phyloP scores from a whole-genome alignment of 2,113 vertebrate species.

The Ardeotis arabs region DNA sequence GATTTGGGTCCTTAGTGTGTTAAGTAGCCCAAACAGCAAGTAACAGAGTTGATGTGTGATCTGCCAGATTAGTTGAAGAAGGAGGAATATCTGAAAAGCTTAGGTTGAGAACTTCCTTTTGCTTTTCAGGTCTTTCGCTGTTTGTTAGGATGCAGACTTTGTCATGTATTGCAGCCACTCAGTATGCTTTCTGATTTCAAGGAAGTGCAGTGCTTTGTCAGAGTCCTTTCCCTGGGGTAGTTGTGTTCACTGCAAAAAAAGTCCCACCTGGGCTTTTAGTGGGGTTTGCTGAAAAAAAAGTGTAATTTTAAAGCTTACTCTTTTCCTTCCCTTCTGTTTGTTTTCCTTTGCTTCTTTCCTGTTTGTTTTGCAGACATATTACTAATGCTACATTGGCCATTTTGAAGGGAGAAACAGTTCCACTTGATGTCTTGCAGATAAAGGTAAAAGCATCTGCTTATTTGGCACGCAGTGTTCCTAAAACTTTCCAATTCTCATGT shows the following conservation, averaged over 20 bases:
- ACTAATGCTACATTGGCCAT: constrained; percentile 91
- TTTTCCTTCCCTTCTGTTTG: neutral
- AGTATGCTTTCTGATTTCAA: neutral
- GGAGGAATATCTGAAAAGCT: neutral
- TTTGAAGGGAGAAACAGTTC: constrained; percentile 90
- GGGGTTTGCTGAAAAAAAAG: neutral
- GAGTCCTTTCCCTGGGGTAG: neutral
- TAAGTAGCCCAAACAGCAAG: neutral
- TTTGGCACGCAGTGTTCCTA: neutral
- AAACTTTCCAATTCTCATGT: neutral
- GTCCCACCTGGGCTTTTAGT: rapidly evolving
- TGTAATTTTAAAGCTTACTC: neutral
- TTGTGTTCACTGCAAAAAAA: neutral
- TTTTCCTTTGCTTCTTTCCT: neutral
- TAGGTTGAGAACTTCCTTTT: neutral
- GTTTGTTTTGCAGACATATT: constrained; percentile 80
- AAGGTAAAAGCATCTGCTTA: constrained; percentile 79
- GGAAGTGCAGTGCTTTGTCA: neutral
- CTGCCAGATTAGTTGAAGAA: neutral
- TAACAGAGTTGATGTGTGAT: neutral
- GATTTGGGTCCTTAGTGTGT: neutral
- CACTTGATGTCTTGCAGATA: constrained; percentile 94
- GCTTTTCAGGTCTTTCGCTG: neutral
- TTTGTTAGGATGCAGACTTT: neutral
- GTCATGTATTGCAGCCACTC: neutral